Evolutionary conservation across 2,797 vertebrate genomes (phyloP), one percentile per base, ranked within the genome.

Genomic region (Podarcis siculus): DNA sequence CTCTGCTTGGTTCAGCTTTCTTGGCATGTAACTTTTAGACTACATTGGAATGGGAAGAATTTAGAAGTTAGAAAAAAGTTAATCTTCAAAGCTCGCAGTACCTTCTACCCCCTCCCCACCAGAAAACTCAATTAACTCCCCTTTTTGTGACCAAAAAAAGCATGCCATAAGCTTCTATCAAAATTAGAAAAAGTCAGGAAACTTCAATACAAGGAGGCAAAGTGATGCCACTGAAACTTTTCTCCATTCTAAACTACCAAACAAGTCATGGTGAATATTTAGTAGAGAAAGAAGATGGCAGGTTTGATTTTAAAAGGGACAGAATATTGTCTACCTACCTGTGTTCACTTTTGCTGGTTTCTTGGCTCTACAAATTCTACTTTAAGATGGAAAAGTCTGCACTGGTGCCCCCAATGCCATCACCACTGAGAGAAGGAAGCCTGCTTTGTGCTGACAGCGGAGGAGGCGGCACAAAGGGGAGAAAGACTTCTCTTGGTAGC

Each of bases 61-160:
- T 93, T 72, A 93, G 93, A 95, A 93, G 66, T 83, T 82, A 67
- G 10, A 82, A 90, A 90, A n/a, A 87, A 92, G 84, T 90, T 89
- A 78, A 77, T 92, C 86, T 93, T 86, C 49, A 84, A 95, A 88
- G 85, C 67, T 83, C 58, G 37, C 82, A 37, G 4, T 92, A 55
- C 55, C 19, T 69, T 17, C 83, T 7, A 89, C 92, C 94, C 93
- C 90, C 9, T 12, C 35, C 4, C 12, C 5, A 64, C 87, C 91
- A 90, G 88, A 93, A 95, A 95, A 94, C 83, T 95, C 87, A 94
- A 89, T 95, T 94, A 90, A 92, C 89, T 94, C 94, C 88, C 84
- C n/a, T 77, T 77, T 39, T 85, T 92, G 64, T 92, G 86, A 92
- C 83, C 91, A 89, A 87, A 90, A 90, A 55, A 87, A 91, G 2